Evolutionary conservation across 2,888 invertebrate species (phyloP).

Genomic region (Macaria notata): DNA sequence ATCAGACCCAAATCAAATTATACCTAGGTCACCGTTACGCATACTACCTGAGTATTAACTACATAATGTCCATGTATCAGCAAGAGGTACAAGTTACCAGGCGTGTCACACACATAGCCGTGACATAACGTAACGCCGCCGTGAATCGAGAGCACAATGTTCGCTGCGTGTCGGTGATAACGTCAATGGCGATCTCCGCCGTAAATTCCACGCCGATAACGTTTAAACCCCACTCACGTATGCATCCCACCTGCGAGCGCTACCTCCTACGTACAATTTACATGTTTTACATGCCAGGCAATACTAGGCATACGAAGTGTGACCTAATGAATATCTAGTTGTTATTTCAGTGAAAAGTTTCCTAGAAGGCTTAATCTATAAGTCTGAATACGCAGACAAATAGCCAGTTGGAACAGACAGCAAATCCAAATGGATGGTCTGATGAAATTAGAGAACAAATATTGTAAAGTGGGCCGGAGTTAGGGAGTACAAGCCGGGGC

Average conservation of each 20-base stretch:
- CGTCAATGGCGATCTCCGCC: slow-evolving; percentile 19
- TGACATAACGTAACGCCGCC: slow-evolving; percentile 9
- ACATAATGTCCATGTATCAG: no score
- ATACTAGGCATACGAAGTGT: no score
- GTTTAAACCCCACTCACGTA: slow-evolving; percentile 14
- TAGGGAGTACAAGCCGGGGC: slow-evolving; percentile 38
- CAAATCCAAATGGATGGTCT: slow-evolving; percentile 53
- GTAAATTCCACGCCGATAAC: slow-evolving; percentile 18
- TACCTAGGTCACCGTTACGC: no score
- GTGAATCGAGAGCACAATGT: slow-evolving; percentile 19
- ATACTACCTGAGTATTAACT: no score
- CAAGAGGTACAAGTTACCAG: no score
- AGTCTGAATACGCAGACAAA: no score
- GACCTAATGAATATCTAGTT: no score
- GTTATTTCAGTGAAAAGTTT: no score
- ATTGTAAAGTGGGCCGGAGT: slow-evolving; percentile 47
- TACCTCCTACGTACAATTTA: no score
- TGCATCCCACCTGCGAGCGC: slow-evolving; percentile 5
- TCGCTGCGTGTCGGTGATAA: slow-evolving; percentile 20
- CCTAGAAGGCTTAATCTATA: no score
- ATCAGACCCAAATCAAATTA: no score
- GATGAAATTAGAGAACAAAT: slow-evolving; percentile 59
- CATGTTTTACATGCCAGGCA: no score
- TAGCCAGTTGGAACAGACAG: slow-evolving; percentile 33
- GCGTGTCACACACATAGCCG: slow-evolving; percentile 1